Evolutionary conservation across 23 tunicate genomes (phyloP), one percentile per base, ranked within the genome.

Genomic region (Aplidium turbinatum): DNA sequence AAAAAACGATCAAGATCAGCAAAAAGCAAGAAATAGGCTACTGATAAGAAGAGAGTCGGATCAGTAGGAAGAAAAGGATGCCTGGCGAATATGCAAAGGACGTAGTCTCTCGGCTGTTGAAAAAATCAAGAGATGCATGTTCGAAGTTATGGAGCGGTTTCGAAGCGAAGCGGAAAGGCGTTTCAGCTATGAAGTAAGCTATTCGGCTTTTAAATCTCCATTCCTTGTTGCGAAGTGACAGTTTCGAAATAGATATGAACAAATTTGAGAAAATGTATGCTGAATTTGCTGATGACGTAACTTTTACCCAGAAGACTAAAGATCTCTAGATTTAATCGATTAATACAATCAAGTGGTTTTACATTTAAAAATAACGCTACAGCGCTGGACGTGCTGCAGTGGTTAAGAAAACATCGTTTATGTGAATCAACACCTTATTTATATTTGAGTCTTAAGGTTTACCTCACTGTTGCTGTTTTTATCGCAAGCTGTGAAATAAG

Each of bases 31-130:
- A 47, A 70, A 48, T 70, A n/a, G n/a, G n/a, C n/a, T n/a, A 21
- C 58, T 36, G 58, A 70, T 70, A 36, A n/a, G 72, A 65, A 65
- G 72, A 65, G 50, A 25, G 72, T 36, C 72, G 76, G 23, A 35
- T 70, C 76, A 23, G 35, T 25, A 70, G 58, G 76, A 70, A 70
- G 58, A 70, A 70, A 70, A 70, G 6, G 72, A 74, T 74, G 79
- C 67, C 67, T 55, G 67, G 79, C 79, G 62, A 74, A 57, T 68
- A 74, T 32, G 2, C 79, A 1, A 51, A 55, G 57, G 67, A 74
- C 79, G 67, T 56, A 56, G 76, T 70, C 76, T 70, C 57, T 70
- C 76, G 36, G n/a, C 58, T 47, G 76, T 47, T 66, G 76, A 70
- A 47, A 22, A 70, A 70, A 70, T 70, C 19, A 70, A 70, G 76